Conservation (phyloP, 2,113 vertebrate genomes). For the Pseudolaguvia tuberculata region DNA sequence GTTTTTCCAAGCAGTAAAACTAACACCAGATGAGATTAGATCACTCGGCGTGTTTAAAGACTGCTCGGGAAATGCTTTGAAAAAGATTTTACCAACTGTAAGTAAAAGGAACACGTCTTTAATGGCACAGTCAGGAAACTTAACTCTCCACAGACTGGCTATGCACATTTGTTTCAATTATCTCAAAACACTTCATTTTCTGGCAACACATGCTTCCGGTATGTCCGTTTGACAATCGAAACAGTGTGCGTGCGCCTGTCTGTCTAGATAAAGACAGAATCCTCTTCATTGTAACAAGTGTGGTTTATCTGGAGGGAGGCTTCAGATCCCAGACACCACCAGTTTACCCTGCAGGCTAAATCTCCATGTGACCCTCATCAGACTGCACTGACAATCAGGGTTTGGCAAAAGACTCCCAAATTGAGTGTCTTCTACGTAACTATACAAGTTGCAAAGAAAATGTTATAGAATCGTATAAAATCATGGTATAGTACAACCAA, state of each 20-base stretch:
- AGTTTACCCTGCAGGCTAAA: neutral
- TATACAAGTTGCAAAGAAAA: no score
- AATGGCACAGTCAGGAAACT: slow-evolving; percentile 6
- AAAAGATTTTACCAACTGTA: neutral
- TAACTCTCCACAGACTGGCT: neutral
- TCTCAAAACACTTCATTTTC: slow-evolving; percentile 3
- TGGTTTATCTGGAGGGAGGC: neutral
- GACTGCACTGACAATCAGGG: neutral
- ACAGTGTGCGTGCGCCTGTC: no score
- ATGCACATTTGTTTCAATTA: slow-evolving; percentile 8
- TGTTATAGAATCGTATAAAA: no score
- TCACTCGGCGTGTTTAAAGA: slow-evolving; percentile 10
- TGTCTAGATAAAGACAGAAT: no score
- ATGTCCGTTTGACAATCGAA: neutral
- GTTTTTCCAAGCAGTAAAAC: slow-evolving; percentile 17
- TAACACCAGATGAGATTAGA: slow-evolving; percentile 21
- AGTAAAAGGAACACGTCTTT: neutral
- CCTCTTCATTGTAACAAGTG: neutral
- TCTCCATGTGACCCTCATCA: neutral
- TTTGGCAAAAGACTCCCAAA: no score
- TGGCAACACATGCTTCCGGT: slow-evolving; percentile 1
- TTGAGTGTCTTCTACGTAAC: no score
- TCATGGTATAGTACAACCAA: no score
- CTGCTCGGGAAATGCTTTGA: neutral
- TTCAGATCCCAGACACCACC: neutral